Percentiles rank a stretch among this genome's conserved stretches.
phyloP scores from a whole-genome alignment of 2,888 invertebrate genomes.

The Cylloceria caligata region DNA sequence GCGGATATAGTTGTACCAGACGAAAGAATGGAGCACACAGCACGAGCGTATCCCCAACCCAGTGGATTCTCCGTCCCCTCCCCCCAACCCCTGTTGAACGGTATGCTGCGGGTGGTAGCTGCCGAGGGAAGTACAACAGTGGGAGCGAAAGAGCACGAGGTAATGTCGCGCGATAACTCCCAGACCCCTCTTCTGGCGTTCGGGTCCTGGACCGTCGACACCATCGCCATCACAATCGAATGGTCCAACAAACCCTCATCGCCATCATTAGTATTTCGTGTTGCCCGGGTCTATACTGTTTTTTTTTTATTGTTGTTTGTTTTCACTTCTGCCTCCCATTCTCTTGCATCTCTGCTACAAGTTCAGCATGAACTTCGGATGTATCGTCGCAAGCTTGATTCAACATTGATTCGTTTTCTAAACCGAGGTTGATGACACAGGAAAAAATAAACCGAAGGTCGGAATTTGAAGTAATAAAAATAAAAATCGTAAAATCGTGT shows the following conservation, averaged over 20 bases:
- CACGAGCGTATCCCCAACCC: conserved; percentile 8
- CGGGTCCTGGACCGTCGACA: conserved; percentile 44
- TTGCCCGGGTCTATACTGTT: conserved; percentile 31
- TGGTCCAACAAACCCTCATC: conserved; percentile 54
- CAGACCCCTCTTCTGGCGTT: conserved; percentile 36
- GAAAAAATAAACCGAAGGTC: not conserved
- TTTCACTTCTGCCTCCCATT: not conserved
- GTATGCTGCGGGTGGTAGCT: conserved; percentile 2
- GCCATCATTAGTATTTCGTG: conserved; percentile 58
- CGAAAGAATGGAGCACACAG: conserved; percentile 25
- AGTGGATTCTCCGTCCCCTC: conserved; percentile 45
- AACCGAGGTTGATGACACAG: conserved; percentile 8
- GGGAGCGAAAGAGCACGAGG: conserved; percentile 49
- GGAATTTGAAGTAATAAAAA: not conserved
- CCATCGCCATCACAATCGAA: conserved; percentile 60
- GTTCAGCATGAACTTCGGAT: not conserved
- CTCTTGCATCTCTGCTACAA: not conserved
- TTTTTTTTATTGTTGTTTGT: conserved; percentile 23
- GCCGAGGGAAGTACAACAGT: conserved; percentile 16
- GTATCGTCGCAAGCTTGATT: conserved; percentile 1
- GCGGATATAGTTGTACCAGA: conserved; percentile 36
- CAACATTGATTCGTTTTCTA: conserved; percentile 17
- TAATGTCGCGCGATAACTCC: conserved; percentile 64
- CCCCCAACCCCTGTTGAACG: conserved; percentile 31
- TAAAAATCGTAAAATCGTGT: not conserved